Percentiles rank a stretch among this genome's conserved stretches.
These are phyloP conservation scores for Helicoverpa armigera DNA, from an alignment of 1,140 invertebrate species.

Conservation along the genomic window DNA sequence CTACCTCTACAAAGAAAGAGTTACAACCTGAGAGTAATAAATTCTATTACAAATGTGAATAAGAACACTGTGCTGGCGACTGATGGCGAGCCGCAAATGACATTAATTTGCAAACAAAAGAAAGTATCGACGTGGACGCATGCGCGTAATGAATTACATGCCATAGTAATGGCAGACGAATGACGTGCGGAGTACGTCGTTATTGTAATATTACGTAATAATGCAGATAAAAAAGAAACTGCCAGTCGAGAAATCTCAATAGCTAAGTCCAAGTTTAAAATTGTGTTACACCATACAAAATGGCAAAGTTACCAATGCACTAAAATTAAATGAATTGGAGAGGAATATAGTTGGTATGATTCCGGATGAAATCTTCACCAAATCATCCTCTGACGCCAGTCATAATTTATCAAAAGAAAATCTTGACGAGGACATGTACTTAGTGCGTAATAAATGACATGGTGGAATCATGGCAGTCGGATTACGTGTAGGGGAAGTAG, in stretches of 20 bases:
- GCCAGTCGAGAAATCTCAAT: not conserved
- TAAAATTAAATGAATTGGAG: too few species aligned
- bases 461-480: not conserved
- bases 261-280: too few species aligned
- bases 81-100: not conserved
- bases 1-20: too few species aligned
- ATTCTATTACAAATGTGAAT: too few species aligned
- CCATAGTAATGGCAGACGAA: not conserved
- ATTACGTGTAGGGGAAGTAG: not conserved
- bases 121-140: not conserved
- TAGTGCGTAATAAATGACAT: conserved; percentile 1
- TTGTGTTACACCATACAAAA: too few species aligned
- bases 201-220: not conserved
- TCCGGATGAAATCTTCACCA: too few species aligned
- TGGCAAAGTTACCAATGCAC: too few species aligned
- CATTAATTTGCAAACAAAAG: conserved; percentile 22
- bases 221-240: not conserved
- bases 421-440: not conserved
- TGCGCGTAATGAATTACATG: conserved; percentile 1
- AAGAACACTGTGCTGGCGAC: too few species aligned
- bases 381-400: not conserved
- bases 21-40: too few species aligned
- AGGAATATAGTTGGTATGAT: too few species aligned
- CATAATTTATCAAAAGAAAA: conserved; percentile 13
- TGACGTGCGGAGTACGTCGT: not conserved